A percentile compares a stretch with the other conserved stretches of the same genome.
These are phyloP conservation scores for Sciurus vulgaris DNA, from an alignment of 2,797 vertebrate genomes.

Conservation along the genomic window DNA sequence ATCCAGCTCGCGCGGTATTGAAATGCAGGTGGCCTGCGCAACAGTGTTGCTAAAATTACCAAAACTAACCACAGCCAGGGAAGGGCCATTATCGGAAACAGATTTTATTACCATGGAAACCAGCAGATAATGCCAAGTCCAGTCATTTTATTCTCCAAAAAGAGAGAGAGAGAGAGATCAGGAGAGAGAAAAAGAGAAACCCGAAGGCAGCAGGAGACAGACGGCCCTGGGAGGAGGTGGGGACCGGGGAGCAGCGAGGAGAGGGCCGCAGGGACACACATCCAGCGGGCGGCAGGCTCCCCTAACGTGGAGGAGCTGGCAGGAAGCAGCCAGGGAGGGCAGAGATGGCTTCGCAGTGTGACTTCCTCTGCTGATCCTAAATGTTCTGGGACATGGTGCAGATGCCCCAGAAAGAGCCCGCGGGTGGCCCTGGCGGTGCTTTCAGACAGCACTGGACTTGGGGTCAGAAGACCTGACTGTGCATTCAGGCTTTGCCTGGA, in stretches of 20 bases:
- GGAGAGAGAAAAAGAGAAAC: slow-evolving; percentile 53
- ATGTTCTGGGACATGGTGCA: neutral
- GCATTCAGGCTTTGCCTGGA: neutral
- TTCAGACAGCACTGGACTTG: neutral
- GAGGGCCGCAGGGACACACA: neutral
- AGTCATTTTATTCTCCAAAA: slow-evolving; percentile 57
- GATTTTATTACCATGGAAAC: slow-evolving; percentile 90
- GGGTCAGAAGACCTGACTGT: neutral
- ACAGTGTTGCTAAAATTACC: slow-evolving; percentile 87
- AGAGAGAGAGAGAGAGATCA: slow-evolving; percentile 62
- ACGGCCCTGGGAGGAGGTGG: neutral
- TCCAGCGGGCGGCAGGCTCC: neutral
- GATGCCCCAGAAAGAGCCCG: neutral
- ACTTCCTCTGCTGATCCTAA: neutral
- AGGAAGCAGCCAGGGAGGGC: neutral
- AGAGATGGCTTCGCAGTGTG: neutral
- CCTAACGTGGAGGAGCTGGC: neutral
- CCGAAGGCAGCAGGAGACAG: neutral
- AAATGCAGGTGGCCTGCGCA: slow-evolving; percentile 85
- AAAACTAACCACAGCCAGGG: slow-evolving; percentile 82
- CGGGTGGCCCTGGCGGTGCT: neutral
- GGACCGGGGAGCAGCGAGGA: neutral
- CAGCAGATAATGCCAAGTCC: slow-evolving; percentile 84
- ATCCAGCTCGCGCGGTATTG: slow-evolving; percentile 71
- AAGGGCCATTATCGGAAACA: slow-evolving; percentile 87